Percentiles rank a stretch among this genome's conserved stretches.
Evolutionary conservation across 2,797 vertebrate species (phyloP).

Genomic region (Phoxinus dragarum): DNA sequence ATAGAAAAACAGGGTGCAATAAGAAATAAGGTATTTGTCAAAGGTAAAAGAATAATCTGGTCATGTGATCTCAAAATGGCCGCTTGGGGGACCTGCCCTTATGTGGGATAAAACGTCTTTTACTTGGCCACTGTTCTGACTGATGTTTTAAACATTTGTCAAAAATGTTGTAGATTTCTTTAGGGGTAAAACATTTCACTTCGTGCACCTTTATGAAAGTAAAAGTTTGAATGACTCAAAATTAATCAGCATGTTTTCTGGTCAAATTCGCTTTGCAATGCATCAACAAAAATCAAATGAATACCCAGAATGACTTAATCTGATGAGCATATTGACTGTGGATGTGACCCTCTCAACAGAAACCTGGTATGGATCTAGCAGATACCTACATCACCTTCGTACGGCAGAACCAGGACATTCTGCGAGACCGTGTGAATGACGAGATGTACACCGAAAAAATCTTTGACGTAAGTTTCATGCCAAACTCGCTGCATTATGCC

Average conservation of each 20-base stretch:
- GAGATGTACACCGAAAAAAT: slow-evolving; percentile 92
- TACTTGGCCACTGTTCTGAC: not conserved
- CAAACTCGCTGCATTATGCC: not conserved
- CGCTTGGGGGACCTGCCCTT: not conserved
- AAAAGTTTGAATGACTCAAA: not conserved
- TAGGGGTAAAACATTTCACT: not conserved
- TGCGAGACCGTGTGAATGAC: slow-evolving; percentile 90
- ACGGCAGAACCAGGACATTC: slow-evolving; percentile 95
- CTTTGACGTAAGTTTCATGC: slow-evolving; percentile 89
- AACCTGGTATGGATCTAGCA: slow-evolving; percentile 94
- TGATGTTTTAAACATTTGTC: slow-evolving; percentile 6
- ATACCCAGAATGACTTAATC: not conserved
- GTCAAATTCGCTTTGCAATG: not conserved
- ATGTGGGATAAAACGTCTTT: not conserved
- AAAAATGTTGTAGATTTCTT: not conserved
- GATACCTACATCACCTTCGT: slow-evolving; percentile 96
- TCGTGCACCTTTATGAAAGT: not conserved
- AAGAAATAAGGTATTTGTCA: not conserved
- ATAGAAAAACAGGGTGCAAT: not conserved
- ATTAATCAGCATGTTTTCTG: not conserved
- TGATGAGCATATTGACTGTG: not conserved
- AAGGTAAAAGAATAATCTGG: not conserved
- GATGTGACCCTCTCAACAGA: slow-evolving; percentile 75
- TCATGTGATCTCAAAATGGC: not conserved
- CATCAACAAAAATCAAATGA: not conserved